phyloP scores from a whole-genome alignment of 2,888 invertebrate species.

The Ametastegia equiseti region DNA sequence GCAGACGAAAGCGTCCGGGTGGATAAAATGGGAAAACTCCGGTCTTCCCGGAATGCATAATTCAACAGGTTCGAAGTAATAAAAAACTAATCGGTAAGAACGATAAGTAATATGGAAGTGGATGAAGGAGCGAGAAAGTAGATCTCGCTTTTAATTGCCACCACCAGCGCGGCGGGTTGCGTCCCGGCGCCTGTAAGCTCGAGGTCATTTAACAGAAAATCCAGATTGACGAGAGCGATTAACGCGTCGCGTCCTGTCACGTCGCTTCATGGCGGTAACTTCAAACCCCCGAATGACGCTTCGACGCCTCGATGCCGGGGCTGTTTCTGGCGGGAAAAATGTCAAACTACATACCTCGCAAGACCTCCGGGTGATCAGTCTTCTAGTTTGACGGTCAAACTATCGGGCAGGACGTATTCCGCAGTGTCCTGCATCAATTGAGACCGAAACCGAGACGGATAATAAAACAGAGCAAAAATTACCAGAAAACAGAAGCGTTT shows the following conservation, averaged over 20 bases:
- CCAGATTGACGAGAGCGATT: constrained; percentile 41
- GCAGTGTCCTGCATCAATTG: neutral
- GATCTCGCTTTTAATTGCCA: constrained; percentile 22
- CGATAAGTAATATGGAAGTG: constrained; percentile 7
- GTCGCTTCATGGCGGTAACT: neutral
- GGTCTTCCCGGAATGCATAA: neutral
- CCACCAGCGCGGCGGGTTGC: too few species aligned
- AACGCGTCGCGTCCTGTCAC: neutral
- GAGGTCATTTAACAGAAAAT: constrained; percentile 30
- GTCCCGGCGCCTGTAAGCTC: constrained; percentile 15
- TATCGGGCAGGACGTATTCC: neutral
- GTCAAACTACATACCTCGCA: constrained; percentile 12
- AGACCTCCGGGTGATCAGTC: constrained; percentile 8
- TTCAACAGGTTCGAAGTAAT: constrained; percentile 6
- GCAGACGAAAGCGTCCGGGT: neutral
- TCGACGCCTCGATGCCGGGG: neutral
- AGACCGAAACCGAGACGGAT: neutral
- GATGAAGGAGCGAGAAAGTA: constrained; percentile 15
- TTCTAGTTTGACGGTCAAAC: constrained; percentile 1
- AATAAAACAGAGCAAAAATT: neutral
- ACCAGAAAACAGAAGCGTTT: neutral
- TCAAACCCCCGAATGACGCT: constrained; percentile 3
- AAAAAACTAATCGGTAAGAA: constrained; percentile 25
- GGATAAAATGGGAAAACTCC: neutral
- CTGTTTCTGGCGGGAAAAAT: neutral